These are phyloP conservation scores for Dorcus parallelipipedus DNA, from an alignment of 2,888 invertebrate genomes.

Conservation along the genomic window DNA sequence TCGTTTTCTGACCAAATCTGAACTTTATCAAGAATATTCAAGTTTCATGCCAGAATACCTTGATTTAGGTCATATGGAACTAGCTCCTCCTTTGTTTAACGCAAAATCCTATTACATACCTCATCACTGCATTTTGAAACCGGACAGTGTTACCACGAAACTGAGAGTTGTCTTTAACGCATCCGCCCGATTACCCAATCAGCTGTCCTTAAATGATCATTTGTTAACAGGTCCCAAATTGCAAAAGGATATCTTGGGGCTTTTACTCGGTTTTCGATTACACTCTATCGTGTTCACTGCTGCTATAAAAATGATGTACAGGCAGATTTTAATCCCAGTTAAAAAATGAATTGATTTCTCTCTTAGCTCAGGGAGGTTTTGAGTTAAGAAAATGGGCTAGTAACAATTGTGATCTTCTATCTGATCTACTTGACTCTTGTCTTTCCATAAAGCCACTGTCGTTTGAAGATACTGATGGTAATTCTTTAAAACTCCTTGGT, in stretches of 20 bases:
- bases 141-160: conserved; percentile 3
- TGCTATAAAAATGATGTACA: conserved; percentile 19
- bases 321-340: conserved; percentile 2
- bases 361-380: conserved; percentile 6
- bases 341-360: background rate
- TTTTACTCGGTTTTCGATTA: conserved; percentile 9
- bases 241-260: conserved; percentile 6
- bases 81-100: background rate
- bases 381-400: conserved; percentile 9
- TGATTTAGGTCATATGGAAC: background rate
- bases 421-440: background rate
- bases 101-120: background rate
- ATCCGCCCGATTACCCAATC: background rate
- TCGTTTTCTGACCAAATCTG: background rate
- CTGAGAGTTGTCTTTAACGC: conserved; percentile 5
- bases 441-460: background rate
- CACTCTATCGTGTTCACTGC: conserved; percentile 11
- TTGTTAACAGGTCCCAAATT: conserved; percentile 14
- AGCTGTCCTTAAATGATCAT: conserved; percentile 7
- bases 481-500: background rate
- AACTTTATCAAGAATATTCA: background rate
- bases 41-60: background rate
- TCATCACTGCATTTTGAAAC: background rate
- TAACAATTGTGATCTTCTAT: background rate
- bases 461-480: background rate